Conservation (phyloP, 2,797 vertebrate genomes). For the Chloroceryle amazona region DNA sequence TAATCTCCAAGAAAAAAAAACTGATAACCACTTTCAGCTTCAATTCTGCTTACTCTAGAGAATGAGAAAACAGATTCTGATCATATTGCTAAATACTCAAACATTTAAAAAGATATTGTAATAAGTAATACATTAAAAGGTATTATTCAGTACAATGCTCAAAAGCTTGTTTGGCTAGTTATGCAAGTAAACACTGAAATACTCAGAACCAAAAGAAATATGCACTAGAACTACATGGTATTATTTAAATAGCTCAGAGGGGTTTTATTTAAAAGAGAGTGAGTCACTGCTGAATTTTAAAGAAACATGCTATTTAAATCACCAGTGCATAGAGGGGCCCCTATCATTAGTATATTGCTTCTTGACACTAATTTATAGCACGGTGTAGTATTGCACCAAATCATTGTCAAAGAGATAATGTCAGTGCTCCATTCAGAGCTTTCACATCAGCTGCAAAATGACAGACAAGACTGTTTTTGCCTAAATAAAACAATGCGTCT, state of each 20-base stretch:
- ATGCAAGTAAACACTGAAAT: conserved; percentile 31
- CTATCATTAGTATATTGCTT: conserved; percentile 79
- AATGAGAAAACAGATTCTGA: neutral
- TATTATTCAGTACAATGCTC: neutral
- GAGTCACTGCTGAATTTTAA: conserved; percentile 78
- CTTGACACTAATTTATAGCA: conserved; percentile 79
- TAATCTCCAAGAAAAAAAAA: neutral
- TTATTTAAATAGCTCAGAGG: conserved; percentile 68
- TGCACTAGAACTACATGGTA: conserved; percentile 5
- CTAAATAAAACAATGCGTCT: conserved; percentile 68
- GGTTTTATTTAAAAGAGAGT: conserved; percentile 68
- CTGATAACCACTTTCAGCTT: conserved; percentile 3
- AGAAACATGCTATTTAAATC: conserved; percentile 78
- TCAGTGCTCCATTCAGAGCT: conserved; percentile 45
- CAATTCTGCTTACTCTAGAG: neutral
- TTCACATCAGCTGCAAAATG: conserved; percentile 65
- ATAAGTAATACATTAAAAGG: neutral
- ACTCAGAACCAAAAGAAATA: conserved; percentile 33
- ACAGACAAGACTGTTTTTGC: conserved; percentile 52
- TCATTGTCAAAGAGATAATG: conserved; percentile 77
- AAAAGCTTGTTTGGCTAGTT: conserved; percentile 12
- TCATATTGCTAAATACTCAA: neutral
- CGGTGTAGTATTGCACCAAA: conserved; percentile 21
- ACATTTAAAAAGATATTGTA: neutral
- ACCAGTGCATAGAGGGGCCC: conserved; percentile 59